Conservation (phyloP, 2,888 invertebrate genomes). For the Nyleta sp. region DNA sequence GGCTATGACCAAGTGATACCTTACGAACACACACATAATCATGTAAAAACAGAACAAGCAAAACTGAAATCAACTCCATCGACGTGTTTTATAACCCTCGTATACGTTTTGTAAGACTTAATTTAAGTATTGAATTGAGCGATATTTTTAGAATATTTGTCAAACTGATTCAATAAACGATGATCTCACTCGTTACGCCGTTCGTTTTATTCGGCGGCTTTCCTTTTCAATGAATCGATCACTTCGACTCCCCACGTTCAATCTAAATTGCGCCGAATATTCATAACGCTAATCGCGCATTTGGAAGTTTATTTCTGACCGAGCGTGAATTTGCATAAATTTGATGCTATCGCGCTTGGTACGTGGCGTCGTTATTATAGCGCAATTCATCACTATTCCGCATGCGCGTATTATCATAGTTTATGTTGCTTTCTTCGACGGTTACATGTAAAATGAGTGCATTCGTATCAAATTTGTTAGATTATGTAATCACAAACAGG, state of each 20-base stretch:
- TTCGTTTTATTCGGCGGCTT: no score
- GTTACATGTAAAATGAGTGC: constrained; percentile 20
- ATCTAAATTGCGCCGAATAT: no score
- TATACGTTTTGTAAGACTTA: constrained; percentile 26
- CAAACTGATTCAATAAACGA: constrained; percentile 45
- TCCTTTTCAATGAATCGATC: no score
- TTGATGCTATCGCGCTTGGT: constrained; percentile 18
- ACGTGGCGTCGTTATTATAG: constrained; percentile 13
- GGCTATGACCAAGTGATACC: constrained; percentile 39
- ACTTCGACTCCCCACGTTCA: no score
- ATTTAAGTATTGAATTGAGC: constrained; percentile 29
- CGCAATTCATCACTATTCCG: constrained; percentile 21
- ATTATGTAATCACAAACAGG: no score
- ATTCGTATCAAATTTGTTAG: constrained; percentile 1
- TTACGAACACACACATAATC: neutral
- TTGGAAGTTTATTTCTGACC: no score
- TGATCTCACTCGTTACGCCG: constrained; percentile 45
- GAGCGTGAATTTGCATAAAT: constrained; percentile 5
- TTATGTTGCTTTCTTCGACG: constrained; percentile 9
- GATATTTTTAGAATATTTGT: constrained; percentile 44
- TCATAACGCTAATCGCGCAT: neutral
- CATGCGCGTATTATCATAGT: constrained; percentile 13
- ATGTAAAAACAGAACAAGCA: constrained; percentile 10
- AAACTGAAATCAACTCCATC: neutral
- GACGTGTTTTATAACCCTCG: neutral